Evolutionary conservation across 2,888 invertebrate species (phyloP).

Genomic region (Athetis lepigone): DNA sequence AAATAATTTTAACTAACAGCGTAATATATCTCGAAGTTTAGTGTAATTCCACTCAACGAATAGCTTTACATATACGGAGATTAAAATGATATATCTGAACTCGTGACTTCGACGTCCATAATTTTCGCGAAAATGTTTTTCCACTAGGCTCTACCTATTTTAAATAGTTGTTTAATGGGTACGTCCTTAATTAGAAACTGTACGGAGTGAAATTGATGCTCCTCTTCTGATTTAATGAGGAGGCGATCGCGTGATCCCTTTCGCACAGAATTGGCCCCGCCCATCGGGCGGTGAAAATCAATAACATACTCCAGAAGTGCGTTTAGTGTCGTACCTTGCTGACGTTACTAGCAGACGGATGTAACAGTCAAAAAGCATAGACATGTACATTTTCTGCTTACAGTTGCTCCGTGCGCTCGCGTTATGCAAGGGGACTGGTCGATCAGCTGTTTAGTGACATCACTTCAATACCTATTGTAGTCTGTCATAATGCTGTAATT

Average conservation of each 20-base stretch:
- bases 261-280: constrained; percentile 88
- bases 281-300: constrained; percentile 89
- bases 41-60: constrained; percentile 48
- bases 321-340: constrained; percentile 86
- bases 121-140: constrained; percentile 85
- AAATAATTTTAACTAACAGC: constrained; percentile 39
- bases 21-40: constrained; percentile 46
- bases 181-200: constrained; percentile 89
- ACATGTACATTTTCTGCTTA: constrained; percentile 58
- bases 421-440: constrained; percentile 42
- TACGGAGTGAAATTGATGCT: constrained; percentile 84
- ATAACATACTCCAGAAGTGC: constrained; percentile 89
- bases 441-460: constrained; percentile 62
- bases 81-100: constrained; percentile 68
- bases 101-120: constrained; percentile 77
- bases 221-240: constrained; percentile 89
- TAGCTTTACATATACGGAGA: constrained; percentile 59
- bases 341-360: constrained; percentile 79
- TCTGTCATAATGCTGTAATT: constrained; percentile 33
- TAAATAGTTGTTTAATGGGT: constrained; percentile 89
- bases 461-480: constrained; percentile 44
- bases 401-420: constrained; percentile 42
- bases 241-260: constrained; percentile 88
- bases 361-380: constrained; percentile 66
- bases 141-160: constrained; percentile 85